Evolutionary conservation across 2,113 vertebrate genomes (phyloP), one percentile per base, ranked within the genome.

Genomic region (Spilogale gracilis): DNA sequence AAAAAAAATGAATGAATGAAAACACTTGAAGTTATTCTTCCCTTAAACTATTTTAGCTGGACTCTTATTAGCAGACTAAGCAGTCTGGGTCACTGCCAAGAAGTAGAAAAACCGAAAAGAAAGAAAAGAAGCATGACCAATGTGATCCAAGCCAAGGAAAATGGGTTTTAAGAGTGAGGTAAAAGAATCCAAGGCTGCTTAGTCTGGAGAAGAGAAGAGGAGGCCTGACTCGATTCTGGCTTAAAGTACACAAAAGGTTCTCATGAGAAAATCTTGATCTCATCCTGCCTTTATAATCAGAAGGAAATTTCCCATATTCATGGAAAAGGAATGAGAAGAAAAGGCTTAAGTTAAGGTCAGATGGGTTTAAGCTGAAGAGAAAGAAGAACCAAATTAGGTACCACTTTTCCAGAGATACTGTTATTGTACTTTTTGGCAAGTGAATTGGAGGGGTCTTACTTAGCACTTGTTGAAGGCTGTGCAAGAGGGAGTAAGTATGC

Each of bases 251-350:
- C 94, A 96, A 96, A 96, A 96, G 83, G 79, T 90, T 88, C 63
- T 97, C 88, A 71, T 84, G 69, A 97, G 94, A 98, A 98, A 97
- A 96, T 95, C 90, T 96, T 96, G 95, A 96, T 95, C 88, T 97
- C 87, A 90, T 95, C 69, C 58, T 82, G 69, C 71, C 71, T 97
- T 94, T 94, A 96, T 86, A 92, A 98, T 96, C 94, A 94, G 71
- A 88, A 95, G 91, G 17, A 97, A 96, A 50, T 78, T 97, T 79
- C 96, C 93, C 88, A 96, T 94, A 96, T 95, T 96, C 69, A 97
- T 95, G 48, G n/a, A 67, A 93, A 97, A 61, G 27, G 76, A 96
- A 97, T 61, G 91, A 92, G 87, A 93, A 96, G 63, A 94, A 96
- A 85, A 71, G 23, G 23, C 69, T 96, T 96, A 92, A 63, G 89